Evolutionary conservation across 92 coral and sea anemone genomes (phyloP).

Genomic region (Parazoanthus swiftii): DNA sequence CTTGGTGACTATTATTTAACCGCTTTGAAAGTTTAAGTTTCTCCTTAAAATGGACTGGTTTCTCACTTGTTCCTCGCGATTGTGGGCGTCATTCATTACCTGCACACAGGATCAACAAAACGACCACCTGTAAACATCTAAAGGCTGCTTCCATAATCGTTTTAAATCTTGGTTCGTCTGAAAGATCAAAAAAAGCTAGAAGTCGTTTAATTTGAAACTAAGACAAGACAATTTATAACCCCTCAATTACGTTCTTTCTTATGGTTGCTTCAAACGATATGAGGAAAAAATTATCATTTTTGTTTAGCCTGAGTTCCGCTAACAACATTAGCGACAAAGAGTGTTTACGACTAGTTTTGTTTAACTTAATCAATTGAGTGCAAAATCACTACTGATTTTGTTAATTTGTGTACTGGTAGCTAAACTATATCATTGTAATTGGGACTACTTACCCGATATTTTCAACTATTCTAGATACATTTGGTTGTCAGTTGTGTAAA

Average conservation of each 20-base stretch:
- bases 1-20: no score
- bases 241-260: not conserved
- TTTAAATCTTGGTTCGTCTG: not conserved
- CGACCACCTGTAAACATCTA: conserved; percentile 4
- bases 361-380: not conserved
- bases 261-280: not conserved
- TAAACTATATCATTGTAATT: not conserved
- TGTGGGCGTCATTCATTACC: not conserved
- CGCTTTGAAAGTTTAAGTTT: not conserved
- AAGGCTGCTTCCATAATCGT: not conserved
- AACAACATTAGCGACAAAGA: not conserved
- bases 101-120: not conserved
- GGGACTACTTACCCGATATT: not conserved
- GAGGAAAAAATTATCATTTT: not conserved
- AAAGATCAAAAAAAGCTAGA: not conserved
- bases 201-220: not conserved
- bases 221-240: not conserved
- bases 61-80: not conserved
- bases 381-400: not conserved
- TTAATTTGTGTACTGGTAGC: not conserved
- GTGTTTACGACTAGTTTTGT: not conserved
- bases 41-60: not conserved
- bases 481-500: not conserved
- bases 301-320: not conserved
- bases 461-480: not conserved